A percentile compares a stretch with the other conserved stretches of the same genome.
These are phyloP conservation scores for Tillus elongatus DNA, from an alignment of 2,888 invertebrate species.

Conservation along the genomic window DNA sequence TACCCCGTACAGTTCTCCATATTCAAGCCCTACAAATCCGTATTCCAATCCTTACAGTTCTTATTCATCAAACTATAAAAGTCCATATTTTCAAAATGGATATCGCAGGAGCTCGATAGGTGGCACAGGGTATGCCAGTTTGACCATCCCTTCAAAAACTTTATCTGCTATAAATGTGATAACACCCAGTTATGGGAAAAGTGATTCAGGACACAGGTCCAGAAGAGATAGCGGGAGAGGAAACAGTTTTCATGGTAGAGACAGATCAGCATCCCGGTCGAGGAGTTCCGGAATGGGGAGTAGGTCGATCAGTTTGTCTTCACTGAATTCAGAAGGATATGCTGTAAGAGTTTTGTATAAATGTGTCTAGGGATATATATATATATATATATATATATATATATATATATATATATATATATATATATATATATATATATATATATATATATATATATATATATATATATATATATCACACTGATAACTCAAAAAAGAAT, in stretches of 20 bases:
- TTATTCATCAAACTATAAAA: constrained; percentile 34
- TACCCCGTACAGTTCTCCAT: constrained; percentile 24
- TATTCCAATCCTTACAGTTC: constrained; percentile 29
- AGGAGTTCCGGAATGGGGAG: constrained; percentile 38
- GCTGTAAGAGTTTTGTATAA: too few relatives aligned
- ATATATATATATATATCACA: too few relatives aligned
- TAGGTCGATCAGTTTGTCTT: constrained; percentile 57
- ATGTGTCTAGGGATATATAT: too few relatives aligned
- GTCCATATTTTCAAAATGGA: constrained; percentile 43
- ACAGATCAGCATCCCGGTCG: constrained; percentile 30
- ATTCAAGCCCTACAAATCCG: constrained; percentile 26
- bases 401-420: too few relatives aligned
- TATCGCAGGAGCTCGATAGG: constrained; percentile 44
- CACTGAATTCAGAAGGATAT: constrained; percentile 74
- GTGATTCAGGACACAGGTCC: constrained; percentile 40
- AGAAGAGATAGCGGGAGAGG: constrained; percentile 27
- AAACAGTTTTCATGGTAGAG: constrained; percentile 30
- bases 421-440: too few relatives aligned
- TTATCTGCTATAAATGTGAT: constrained; percentile 51
- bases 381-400: too few relatives aligned
- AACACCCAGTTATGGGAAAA: constrained; percentile 43
- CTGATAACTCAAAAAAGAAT: too few relatives aligned
- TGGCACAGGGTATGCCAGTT: constrained; percentile 56
- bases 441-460: too few relatives aligned
- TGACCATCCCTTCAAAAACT: constrained; percentile 53